Evolutionary conservation across 1,140 invertebrate genomes (phyloP), one percentile per base, ranked within the genome.

Genomic region (Hyles euphorbiae): DNA sequence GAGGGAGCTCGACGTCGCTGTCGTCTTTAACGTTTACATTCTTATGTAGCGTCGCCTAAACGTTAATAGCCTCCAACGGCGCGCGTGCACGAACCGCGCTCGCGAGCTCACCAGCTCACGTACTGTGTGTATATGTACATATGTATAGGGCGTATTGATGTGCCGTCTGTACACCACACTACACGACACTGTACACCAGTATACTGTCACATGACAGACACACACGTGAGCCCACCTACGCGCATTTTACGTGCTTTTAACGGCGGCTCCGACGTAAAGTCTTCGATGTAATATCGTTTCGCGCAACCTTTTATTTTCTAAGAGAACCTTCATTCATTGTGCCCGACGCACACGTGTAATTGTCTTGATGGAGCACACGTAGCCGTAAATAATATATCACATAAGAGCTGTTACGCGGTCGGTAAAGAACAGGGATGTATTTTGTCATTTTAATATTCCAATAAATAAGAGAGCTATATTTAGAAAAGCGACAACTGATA

Each of bases 1-100:
- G 76, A 76, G 72, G 76, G 75, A 65, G 61, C 74, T 57, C 73
- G 69, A 66, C 72, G 66, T 47, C 63, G 73, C 65, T 60, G 72
- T 84, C 81, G 86, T 82, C 78, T 81, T 82, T 81, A 84, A 78
- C 75, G 77, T 84, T 85, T 82, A 83, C 78, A 78, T 81, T 83
- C 79, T 81, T 81, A 85, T 85, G 84, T 87, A 84, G 78, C 81
- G 82, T 83, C 81, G 78, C 73, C 74, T 72, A 74, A 81, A 82
- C 82, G 81, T 73, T 86, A 87, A 88, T 87, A 84, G 85, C 77
- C 73, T 79, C 70, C 73, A 71, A 68, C 73, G 70, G 70, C 72
- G 74, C 73, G 70, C 70, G 75, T 73, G 66, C 66, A 67, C 60
- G 63, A 58, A 62, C 66, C 61, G 6, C 5, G 9, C 43, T 50